Evolutionary conservation across 64 coral and sea anemone genomes (phyloP).

Genomic region (Stichodactyla helianthus): DNA sequence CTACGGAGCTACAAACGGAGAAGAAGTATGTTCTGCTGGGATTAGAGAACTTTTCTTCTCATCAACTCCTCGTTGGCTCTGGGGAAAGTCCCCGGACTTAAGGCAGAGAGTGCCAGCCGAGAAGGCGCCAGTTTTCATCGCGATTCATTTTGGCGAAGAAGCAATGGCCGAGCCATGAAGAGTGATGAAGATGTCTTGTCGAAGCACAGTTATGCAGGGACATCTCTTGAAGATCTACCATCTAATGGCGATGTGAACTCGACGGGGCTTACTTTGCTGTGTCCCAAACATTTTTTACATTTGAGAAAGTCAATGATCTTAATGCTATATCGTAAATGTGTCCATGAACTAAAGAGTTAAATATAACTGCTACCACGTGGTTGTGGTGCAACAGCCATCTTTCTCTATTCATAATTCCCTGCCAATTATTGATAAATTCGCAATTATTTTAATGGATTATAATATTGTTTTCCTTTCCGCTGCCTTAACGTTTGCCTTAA

Average conservation of each 20-base stretch:
- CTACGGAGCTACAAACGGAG: constrained; percentile 83
- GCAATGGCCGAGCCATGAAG: constrained; percentile 57
- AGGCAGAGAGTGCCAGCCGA: constrained; percentile 84
- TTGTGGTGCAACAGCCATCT: not conserved
- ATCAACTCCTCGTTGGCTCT: constrained; percentile 91
- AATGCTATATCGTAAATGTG: not conserved
- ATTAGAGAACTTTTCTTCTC: constrained; percentile 56
- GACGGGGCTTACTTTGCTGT: constrained; percentile 98
- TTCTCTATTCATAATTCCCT: no score
- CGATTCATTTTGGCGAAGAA: constrained; percentile 63
- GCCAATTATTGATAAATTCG: no score
- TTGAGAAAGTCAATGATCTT: constrained; percentile 79
- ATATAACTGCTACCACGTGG: not conserved
- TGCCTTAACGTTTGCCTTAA: no score
- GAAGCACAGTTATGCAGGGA: constrained; percentile 93
- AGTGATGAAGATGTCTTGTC: constrained; percentile 68
- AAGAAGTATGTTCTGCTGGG: not conserved
- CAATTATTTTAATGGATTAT: no score
- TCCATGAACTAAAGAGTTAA: not conserved
- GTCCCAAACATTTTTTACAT: constrained; percentile 86
- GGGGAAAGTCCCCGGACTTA: constrained; percentile 95
- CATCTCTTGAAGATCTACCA: constrained; percentile 10
- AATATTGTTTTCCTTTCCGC: no score
- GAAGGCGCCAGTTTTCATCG: constrained; percentile 64
- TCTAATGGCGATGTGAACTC: constrained; percentile 61